Percentiles rank a stretch among this genome's conserved stretches.
Conservation (phyloP, 2,797 vertebrate species). For the Falco rusticolus region DNA sequence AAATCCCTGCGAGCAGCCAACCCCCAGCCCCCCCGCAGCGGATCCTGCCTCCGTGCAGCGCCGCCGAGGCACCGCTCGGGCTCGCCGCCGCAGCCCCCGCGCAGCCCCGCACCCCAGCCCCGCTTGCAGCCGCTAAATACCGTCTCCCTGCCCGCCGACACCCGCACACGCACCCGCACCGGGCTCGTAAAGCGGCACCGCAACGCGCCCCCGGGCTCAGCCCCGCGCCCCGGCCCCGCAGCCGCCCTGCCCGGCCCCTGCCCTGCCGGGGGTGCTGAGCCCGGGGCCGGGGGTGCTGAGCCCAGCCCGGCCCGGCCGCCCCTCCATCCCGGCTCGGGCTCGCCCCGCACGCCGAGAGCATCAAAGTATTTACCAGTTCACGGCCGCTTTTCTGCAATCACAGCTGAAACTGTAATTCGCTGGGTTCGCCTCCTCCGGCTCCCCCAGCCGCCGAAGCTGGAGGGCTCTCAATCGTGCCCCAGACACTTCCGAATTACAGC, state of each 20-base stretch:
- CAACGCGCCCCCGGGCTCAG: not conserved
- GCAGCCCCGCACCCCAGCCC: not conserved
- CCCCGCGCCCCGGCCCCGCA: not conserved
- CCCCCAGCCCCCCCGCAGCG: not conserved
- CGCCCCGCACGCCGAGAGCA: slow-evolving; percentile 29
- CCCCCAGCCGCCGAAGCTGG: slow-evolving; percentile 43
- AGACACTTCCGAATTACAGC: slow-evolving; percentile 74
- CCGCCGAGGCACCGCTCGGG: not conserved
- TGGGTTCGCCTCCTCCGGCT: slow-evolving; percentile 50
- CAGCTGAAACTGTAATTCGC: slow-evolving; percentile 52
- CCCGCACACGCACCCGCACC: not conserved
- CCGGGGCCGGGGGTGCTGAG: not conserved
- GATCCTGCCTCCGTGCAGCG: not conserved
- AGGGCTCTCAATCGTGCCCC: slow-evolving; percentile 53
- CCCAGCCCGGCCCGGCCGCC: not conserved
- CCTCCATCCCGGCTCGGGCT: not conserved
- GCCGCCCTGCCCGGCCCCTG: not conserved
- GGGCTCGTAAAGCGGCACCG: not conserved
- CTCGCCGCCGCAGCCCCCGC: not conserved
- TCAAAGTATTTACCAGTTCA: slow-evolving; percentile 78
- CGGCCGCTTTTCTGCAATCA: slow-evolving; percentile 42
- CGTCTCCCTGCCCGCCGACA: not conserved
- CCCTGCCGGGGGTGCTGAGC: not conserved
- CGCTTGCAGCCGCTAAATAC: not conserved
- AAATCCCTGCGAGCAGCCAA: not conserved